Evolutionary conservation across 1,140 invertebrate species (phyloP), one percentile per base, ranked within the genome.

Genomic region (Megathymus violae): DNA sequence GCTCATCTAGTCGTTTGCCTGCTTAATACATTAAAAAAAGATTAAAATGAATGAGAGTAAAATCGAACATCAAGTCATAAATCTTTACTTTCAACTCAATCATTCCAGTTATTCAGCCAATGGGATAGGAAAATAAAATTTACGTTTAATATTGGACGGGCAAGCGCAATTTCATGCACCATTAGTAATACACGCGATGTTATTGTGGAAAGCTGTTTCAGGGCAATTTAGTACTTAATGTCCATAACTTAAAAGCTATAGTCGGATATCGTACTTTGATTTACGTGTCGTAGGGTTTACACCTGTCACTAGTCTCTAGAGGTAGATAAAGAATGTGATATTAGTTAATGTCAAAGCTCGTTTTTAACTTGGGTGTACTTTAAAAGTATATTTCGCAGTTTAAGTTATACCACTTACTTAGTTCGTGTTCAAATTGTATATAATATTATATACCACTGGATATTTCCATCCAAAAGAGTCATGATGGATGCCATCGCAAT

Each of bases 141-240:
- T 43, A 43, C 52, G 52, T 64, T 70, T 51, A 60, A 70, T 73
- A 73, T 67, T 61, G 62, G 56, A 62, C 41, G 38, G 60, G 40
- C 40, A 36, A 38, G 50, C 40, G 22, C 52, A 62, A 67, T 67
- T 67, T 62, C 64, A 66, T 44, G 64, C 48, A 25, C 48, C 64
- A 66, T 66, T 66, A 66, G 56, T 40, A 51, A 40, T 48, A 66
- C 64, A 66, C 56, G 64, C 62, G 43, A 13, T 61, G 56, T 66
- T 56, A 66, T 66, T 66, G 44, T 19, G 17, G 11, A 2, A 16
- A n/a, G 4, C 3, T 2, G 19, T 5, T 11, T 44, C 14, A 25
- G 10, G 11, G 27, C 14, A 40, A 40, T 14, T 46, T n/a, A 9
- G 13, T 14, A 4, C 27, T 47, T 63, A 38, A 22, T 22, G 13